A percentile compares a stretch with the other conserved stretches of the same genome.
These are phyloP conservation scores for Cydia strobilella DNA, from an alignment of 1,140 invertebrate species.

Conservation along the genomic window DNA sequence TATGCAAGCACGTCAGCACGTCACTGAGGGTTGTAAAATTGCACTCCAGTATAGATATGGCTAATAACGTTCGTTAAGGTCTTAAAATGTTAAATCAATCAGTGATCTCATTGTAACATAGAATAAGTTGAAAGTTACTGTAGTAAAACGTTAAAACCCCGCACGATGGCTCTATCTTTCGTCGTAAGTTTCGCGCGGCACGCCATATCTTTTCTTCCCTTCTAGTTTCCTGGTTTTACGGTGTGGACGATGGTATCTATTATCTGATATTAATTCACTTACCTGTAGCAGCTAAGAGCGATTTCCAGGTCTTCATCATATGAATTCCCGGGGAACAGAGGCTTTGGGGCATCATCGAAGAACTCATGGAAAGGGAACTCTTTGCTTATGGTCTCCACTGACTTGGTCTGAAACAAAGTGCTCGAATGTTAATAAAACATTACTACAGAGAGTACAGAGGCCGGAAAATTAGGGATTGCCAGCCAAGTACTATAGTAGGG, in stretches of 20 bases:
- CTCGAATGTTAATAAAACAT: not conserved
- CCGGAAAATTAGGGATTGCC: too few relatives aligned
- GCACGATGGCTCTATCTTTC: too few relatives aligned
- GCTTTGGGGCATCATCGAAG: constrained; percentile 95
- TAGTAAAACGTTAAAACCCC: too few relatives aligned
- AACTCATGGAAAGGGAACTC: constrained; percentile 97
- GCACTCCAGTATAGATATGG: too few relatives aligned
- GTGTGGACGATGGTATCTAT: too few relatives aligned
- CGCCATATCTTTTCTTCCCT: too few relatives aligned
- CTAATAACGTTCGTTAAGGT: not conserved
- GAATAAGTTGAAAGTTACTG: not conserved
- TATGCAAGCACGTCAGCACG: not conserved
- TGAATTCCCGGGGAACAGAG: constrained; percentile 90
- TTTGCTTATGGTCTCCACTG: constrained; percentile 79
- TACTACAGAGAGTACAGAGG: too few relatives aligned
- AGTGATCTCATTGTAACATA: not conserved
- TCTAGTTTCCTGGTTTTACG: too few relatives aligned
- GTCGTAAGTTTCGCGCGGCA: too few relatives aligned
- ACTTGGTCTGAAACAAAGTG: constrained; percentile 56
- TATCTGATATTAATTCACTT: constrained; percentile 36
- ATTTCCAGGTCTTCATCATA: constrained; percentile 95
- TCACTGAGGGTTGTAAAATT: not conserved
- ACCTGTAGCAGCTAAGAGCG: constrained; percentile 95
- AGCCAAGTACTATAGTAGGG: too few relatives aligned
- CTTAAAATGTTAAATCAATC: constrained; percentile 9